Conservation (phyloP, 2,113 vertebrate genomes). For the Ranitomeya imitator region DNA sequence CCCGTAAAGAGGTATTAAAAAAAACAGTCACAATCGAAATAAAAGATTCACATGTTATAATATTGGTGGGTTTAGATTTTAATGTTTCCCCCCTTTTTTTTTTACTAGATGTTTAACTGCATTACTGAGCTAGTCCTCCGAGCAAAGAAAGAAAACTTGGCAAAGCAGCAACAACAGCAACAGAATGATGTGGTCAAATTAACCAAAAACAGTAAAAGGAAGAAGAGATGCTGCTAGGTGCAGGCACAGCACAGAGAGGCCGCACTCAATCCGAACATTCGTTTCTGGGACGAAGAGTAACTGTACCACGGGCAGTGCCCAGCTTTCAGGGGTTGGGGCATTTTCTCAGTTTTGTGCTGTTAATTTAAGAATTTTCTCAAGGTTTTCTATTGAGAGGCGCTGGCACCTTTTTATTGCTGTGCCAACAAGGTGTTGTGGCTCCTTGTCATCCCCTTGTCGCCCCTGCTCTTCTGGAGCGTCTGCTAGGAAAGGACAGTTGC, state of each 20-base stretch:
- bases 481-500: slow-evolving; percentile 69
- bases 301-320: slow-evolving; percentile 46
- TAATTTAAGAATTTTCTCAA: slow-evolving; percentile 79
- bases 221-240: slow-evolving; percentile 96
- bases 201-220: slow-evolving; percentile 96
- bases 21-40: no score
- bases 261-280: slow-evolving; percentile 70
- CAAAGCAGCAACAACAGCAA: slow-evolving; percentile 97
- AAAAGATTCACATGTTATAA: no score
- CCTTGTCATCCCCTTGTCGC: slow-evolving; percentile 63
- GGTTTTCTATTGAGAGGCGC: slow-evolving; percentile 75
- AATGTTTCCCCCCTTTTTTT: slow-evolving; percentile 53
- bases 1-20: no score
- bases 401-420: slow-evolving; percentile 73
- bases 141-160: slow-evolving; percentile 96
- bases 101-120: slow-evolving; percentile 99
- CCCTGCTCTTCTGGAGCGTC: slow-evolving; percentile 70
- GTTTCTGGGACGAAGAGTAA: slow-evolving; percentile 63
- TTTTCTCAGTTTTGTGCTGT: slow-evolving; percentile 75
- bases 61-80: background rate
- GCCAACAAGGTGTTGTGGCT: slow-evolving; percentile 76
- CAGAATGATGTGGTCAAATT: slow-evolving; percentile 98
- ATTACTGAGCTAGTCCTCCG: slow-evolving; percentile 97
- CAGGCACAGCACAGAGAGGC: slow-evolving; percentile 73
- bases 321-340: slow-evolving; percentile 70